Evolutionary conservation across 2,113 vertebrate genomes (phyloP), one percentile per base, ranked within the genome.

Genomic region (Heterochromis multidens): DNA sequence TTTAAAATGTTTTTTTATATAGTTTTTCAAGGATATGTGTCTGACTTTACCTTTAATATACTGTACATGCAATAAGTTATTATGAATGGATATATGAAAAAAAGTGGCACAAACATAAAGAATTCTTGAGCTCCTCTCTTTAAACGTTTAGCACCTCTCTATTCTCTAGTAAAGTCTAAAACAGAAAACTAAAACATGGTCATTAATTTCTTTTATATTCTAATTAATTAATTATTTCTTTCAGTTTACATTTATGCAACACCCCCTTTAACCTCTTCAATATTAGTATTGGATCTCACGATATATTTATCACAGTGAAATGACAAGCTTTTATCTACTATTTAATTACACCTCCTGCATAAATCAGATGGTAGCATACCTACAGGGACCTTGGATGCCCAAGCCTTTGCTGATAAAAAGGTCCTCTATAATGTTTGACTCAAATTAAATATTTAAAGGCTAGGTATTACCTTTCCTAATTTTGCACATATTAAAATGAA

Each of bases 341-440:
- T 46, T 70, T 78, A 49, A 82, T 54, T 43, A 85, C 57, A 59
- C 7, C 27, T 72, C n/a, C 23, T 63, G 33, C 46, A 77, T 70
- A 19, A 25, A 78, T 59, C 52, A 13, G 16, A 31, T 56, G 59
- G 1, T 25, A 56, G 49, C 11, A 5, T 37, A 17, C 9, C 58
- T n/a, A 17, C 29, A 21, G 58, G 40, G 70, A 77, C 23, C 56
- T n/a, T 43, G 58, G 16, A 33, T 21, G 11, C 23, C n/a, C 29
- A 40, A 52, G 23, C 25, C 17, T 29, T 54, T n/a, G n/a, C 46
- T 56, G 46, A 80, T 63, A 25, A 56, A 80, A 31, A 40, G 35
- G 21, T 27, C 16, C 37, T 60, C 40, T 54, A 19, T 13, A n/a
- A 0, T 27, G 8, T 25, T 35, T 61, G n/a, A 83, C 11, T 77